Evolutionary conservation across 2,113 vertebrate genomes (phyloP).

Genomic region (Vulpes ferrilata): DNA sequence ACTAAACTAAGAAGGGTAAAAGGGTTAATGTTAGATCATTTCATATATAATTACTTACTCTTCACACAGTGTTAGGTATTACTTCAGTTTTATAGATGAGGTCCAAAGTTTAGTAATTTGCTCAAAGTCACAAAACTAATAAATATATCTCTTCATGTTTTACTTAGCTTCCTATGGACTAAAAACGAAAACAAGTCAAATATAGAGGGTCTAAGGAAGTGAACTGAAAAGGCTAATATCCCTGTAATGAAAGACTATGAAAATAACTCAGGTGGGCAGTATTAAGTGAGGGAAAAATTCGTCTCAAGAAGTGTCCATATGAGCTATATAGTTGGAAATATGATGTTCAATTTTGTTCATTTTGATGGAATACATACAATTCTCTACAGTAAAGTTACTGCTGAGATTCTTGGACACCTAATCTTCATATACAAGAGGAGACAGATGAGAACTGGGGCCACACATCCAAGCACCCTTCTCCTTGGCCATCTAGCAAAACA

Average conservation of each 20-base stretch:
- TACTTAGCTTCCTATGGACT: not conserved
- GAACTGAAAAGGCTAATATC: not conserved
- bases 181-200: conserved; percentile 56
- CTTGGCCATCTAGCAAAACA: not conserved
- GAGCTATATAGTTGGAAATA: not conserved
- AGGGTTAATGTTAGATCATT: conserved; percentile 16
- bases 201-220: not conserved
- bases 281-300: not conserved
- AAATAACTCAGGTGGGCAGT: not conserved
- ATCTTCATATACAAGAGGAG: not conserved
- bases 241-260: not conserved
- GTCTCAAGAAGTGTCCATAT: not conserved
- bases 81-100: conserved; percentile 11
- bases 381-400: not conserved
- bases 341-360: not conserved
- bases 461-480: not conserved
- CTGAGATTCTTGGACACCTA: not conserved
- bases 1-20: conserved; percentile 32
- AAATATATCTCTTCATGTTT: conserved; percentile 10
- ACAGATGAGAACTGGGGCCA: not conserved
- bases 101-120: conserved; percentile 39
- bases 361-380: not conserved
- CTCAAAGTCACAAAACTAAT: conserved; percentile 35
- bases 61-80: not conserved
- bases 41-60: conserved; percentile 6